Evolutionary conservation across 2,888 invertebrate species (phyloP).

Genomic region (Hydriomena furcata): DNA sequence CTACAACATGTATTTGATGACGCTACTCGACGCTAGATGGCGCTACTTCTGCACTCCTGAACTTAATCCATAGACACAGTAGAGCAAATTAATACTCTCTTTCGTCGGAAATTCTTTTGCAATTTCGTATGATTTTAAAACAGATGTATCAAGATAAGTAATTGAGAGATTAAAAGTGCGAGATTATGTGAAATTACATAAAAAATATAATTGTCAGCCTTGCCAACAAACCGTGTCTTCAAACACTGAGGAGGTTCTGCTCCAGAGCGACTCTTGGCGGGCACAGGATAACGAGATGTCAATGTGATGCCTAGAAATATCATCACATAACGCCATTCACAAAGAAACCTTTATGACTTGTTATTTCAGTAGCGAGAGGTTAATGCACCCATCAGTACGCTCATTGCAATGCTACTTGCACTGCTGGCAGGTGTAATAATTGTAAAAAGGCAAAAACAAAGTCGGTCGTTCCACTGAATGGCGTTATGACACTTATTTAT

Average conservation of each 20-base stretch:
- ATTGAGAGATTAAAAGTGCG: constrained; percentile 32
- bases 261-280: constrained; percentile 61
- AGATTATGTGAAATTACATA: constrained; percentile 35
- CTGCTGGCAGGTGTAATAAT: constrained; percentile 36
- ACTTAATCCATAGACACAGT: constrained; percentile 1
- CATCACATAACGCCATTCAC: constrained; percentile 56
- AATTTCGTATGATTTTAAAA: neutral
- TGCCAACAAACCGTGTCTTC: constrained; percentile 73
- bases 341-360: constrained; percentile 30
- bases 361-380: constrained; percentile 38
- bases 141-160: constrained; percentile 18
- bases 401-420: constrained; percentile 45
- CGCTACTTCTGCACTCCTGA: constrained; percentile 38
- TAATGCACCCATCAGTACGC: constrained; percentile 44
- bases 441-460: constrained; percentile 40
- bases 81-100: neutral
- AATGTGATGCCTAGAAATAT: constrained; percentile 50
- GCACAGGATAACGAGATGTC: constrained; percentile 47
- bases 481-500: constrained; percentile 44
- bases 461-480: constrained; percentile 47
- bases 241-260: constrained; percentile 73
- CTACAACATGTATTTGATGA: constrained; percentile 24
- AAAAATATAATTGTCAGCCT: constrained; percentile 56
- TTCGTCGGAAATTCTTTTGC: too few species aligned
- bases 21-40: constrained; percentile 68